These are phyloP conservation scores for Cololabis saira DNA, from an alignment of 2,113 vertebrate species.

Conservation along the genomic window DNA sequence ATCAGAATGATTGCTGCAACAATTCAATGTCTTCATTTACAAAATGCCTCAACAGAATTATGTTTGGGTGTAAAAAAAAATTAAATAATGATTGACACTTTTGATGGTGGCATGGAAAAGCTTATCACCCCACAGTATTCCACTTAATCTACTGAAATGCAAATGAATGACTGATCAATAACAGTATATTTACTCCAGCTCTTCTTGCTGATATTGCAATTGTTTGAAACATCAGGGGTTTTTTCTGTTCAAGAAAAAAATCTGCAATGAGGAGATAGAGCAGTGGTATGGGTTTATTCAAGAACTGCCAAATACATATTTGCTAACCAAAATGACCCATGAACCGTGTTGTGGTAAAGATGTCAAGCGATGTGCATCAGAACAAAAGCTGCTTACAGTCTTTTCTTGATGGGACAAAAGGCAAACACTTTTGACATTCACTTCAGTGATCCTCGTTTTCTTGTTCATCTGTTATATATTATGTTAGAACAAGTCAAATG, in stretches of 20 bases:
- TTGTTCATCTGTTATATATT: conserved; percentile 27
- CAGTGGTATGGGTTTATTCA: conserved; percentile 27
- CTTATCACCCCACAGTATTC: conserved; percentile 35
- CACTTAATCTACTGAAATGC: conserved; percentile 66
- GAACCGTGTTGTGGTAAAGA: conserved; percentile 28
- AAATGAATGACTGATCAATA: conserved; percentile 64
- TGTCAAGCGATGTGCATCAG: conserved; percentile 24
- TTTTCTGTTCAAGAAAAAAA: conserved; percentile 6
- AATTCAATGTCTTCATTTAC: too few species aligned
- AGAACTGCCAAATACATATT: conserved; percentile 32
- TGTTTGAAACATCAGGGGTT: conserved; percentile 36
- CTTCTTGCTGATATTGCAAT: conserved; percentile 65
- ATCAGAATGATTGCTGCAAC: too few species aligned
- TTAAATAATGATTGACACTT: conserved; percentile 39
- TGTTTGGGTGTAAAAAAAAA: too few species aligned
- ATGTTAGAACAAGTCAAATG: conserved; percentile 41
- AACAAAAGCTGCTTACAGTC: conserved; percentile 29
- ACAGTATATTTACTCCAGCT: conserved; percentile 58
- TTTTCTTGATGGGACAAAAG: conserved; percentile 54
- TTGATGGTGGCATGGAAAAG: conserved; percentile 34
- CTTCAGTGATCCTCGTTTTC: conserved; percentile 40
- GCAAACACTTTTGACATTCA: conserved; percentile 57
- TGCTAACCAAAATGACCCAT: conserved; percentile 29
- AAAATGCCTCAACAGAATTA: too few species aligned
- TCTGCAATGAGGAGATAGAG: conserved; percentile 47